These are phyloP conservation scores for Mimachlamys varia DNA, from an alignment of 2,888 invertebrate genomes.

Conservation along the genomic window DNA sequence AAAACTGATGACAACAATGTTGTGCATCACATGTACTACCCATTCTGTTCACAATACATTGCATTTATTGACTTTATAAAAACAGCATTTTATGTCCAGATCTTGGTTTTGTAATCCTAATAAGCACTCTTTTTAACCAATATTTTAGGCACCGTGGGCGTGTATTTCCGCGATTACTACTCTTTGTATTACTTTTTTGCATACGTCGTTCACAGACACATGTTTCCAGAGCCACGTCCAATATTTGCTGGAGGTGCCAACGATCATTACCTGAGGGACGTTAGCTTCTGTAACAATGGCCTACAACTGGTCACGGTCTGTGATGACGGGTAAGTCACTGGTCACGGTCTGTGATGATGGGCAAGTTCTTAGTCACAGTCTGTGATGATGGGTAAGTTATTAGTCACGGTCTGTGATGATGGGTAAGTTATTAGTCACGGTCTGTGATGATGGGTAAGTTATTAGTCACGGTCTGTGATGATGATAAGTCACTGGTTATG, in stretches of 20 bases:
- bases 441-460: neutral
- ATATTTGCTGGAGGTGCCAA: constrained; percentile 84
- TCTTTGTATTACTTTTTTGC: neutral
- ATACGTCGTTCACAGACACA: constrained; percentile 76
- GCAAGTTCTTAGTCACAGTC: neutral
- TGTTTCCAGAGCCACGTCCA: constrained; percentile 82
- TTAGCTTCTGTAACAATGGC: constrained; percentile 82
- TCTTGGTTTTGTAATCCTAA: no score
- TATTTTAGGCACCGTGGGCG: no score
- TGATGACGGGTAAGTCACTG: constrained; percentile 82
- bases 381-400: constrained; percentile 1
- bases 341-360: neutral
- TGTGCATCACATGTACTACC: no score
- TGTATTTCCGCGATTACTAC: no score
- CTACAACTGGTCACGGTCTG: constrained; percentile 82
- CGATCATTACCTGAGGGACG: constrained; percentile 81
- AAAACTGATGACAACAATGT: no score
- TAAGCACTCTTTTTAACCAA: no score
- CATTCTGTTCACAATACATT: no score
- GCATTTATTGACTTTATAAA: no score
- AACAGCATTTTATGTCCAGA: no score
- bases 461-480: neutral
- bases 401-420: constrained; percentile 60
- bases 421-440: constrained; percentile 77
- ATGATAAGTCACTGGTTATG: constrained; percentile 80